Conservation (phyloP, 2,888 invertebrate species). For the Fabriciana adippe region DNA sequence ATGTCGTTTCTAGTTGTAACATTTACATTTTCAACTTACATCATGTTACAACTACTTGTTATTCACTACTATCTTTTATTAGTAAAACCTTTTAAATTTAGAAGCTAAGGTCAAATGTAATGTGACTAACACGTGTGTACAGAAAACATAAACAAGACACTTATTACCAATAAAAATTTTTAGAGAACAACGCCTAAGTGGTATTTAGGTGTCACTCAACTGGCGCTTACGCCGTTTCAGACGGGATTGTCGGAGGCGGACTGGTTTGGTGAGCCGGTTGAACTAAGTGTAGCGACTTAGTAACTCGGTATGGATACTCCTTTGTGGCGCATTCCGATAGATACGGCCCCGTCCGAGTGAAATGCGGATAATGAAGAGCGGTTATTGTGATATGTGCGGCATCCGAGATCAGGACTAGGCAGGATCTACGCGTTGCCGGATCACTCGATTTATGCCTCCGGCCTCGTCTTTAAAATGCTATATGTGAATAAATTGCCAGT, state of each 20-base stretch:
- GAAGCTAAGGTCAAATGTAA: slow-evolving; percentile 53
- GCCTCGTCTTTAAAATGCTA: slow-evolving; percentile 49
- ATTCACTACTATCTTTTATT: slow-evolving; percentile 38
- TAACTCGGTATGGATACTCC: slow-evolving; percentile 69
- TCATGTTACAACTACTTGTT: slow-evolving; percentile 16
- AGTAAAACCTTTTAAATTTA: slow-evolving; percentile 43
- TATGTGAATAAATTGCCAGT: slow-evolving; percentile 51
- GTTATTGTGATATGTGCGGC: slow-evolving; percentile 77
- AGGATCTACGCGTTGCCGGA: slow-evolving; percentile 39
- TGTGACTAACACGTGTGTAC: slow-evolving; percentile 48
- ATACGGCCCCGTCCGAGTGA: slow-evolving; percentile 66
- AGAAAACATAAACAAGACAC: slow-evolving; percentile 68
- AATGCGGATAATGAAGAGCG: slow-evolving; percentile 79
- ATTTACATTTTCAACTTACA: slow-evolving; percentile 15
- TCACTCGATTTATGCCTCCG: slow-evolving; percentile 50
- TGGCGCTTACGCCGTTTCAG: slow-evolving; percentile 65
- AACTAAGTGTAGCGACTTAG: slow-evolving; percentile 73
- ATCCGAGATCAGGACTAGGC: slow-evolving; percentile 59
- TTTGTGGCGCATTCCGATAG: slow-evolving; percentile 80
- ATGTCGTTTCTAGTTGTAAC: slow-evolving; percentile 18
- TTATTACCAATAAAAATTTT: slow-evolving; percentile 76
- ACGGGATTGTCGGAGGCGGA: slow-evolving; percentile 51
- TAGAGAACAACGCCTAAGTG: slow-evolving; percentile 75
- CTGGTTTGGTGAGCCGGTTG: slow-evolving; percentile 73
- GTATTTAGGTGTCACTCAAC: slow-evolving; percentile 81